Evolutionary conservation across 2,888 invertebrate genomes (phyloP).

Genomic region (Pocota personata): DNA sequence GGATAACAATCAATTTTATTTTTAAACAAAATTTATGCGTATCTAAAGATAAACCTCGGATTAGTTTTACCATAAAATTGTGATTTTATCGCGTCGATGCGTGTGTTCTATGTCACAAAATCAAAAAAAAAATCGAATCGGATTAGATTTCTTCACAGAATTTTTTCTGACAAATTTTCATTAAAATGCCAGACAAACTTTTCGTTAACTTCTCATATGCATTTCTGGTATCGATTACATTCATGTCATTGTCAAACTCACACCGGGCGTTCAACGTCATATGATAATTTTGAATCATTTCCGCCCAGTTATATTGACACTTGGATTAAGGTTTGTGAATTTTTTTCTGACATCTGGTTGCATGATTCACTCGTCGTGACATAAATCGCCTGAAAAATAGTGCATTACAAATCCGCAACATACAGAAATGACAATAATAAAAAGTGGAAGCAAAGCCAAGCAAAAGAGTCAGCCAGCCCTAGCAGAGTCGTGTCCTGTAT

Average conservation of each 20-base stretch:
- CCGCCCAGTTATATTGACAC: slow-evolving; percentile 37
- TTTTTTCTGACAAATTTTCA: slow-evolving; percentile 2
- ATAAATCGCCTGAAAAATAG: slow-evolving; percentile 53
- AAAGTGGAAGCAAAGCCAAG: slow-evolving; percentile 20
- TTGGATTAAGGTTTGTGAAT: slow-evolving; percentile 39
- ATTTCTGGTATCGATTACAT: slow-evolving; percentile 43
- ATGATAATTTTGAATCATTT: slow-evolving; percentile 39
- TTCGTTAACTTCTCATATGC: background rate
- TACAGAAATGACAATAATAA: slow-evolving; percentile 42
- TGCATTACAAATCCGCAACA: slow-evolving; percentile 61
- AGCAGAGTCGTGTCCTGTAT: slow-evolving; percentile 22
- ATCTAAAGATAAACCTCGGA: background rate
- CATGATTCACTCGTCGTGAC: slow-evolving; percentile 48
- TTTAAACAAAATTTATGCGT: background rate
- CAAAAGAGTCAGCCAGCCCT: slow-evolving; percentile 26
- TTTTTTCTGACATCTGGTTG: slow-evolving; percentile 53
- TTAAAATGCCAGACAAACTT: slow-evolving; percentile 10
- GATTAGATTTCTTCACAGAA: slow-evolving; percentile 33
- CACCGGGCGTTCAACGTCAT: slow-evolving; percentile 2
- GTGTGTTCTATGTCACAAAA: background rate
- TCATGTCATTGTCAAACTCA: slow-evolving; percentile 13
- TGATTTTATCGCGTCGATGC: background rate
- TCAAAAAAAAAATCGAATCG: background rate
- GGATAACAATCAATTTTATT: background rate
- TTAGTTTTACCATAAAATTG: slow-evolving; percentile 8